Conservation (phyloP, 2,113 vertebrate species). For the Athene noctua region DNA sequence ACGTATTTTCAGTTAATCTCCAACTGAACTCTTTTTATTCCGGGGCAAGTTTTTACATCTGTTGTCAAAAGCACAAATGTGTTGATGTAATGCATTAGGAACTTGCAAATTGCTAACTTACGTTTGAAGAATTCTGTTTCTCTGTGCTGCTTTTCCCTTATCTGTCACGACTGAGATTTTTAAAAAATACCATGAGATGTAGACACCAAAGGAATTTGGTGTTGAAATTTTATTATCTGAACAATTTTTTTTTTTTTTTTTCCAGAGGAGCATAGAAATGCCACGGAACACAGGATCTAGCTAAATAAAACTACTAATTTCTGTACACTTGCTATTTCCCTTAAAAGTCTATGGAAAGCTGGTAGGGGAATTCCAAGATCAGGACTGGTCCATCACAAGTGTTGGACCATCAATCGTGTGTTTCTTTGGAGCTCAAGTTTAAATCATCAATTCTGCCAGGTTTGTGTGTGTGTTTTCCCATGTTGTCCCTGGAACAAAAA, state of each 20-base stretch:
- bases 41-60: neutral
- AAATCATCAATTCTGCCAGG: neutral
- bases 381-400: neutral
- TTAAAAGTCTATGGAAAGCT: neutral
- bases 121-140: neutral
- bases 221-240: neutral
- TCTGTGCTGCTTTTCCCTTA: neutral
- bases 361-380: neutral
- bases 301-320: neutral
- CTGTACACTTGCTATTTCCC: neutral
- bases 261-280: neutral
- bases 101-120: neutral
- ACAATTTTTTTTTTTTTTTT: neutral
- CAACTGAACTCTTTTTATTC: constrained; percentile 1
- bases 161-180: neutral
- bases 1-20: neutral
- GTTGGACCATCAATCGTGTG: neutral
- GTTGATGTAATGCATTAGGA: neutral
- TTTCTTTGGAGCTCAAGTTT: neutral
- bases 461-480: neutral
- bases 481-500: neutral
- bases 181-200: neutral
- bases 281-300: neutral
- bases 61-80: constrained; percentile 29
- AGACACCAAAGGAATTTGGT: neutral